A percentile compares a stretch with the other conserved stretches of the same genome.
Evolutionary conservation across 2,113 vertebrate species (phyloP).

Genomic region (Anseranas semipalmata): DNA sequence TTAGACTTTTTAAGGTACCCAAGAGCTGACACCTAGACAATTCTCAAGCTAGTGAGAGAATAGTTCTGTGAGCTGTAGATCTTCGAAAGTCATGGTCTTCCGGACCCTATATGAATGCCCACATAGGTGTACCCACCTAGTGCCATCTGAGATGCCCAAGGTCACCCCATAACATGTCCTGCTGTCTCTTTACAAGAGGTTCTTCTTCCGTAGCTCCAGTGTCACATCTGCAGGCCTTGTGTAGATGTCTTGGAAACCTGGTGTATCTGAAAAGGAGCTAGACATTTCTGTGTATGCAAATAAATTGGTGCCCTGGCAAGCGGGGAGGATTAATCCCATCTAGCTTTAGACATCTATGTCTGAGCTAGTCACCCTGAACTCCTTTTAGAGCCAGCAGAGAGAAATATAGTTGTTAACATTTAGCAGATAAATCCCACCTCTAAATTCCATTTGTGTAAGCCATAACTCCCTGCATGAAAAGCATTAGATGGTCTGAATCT

Average conservation of each 20-base stretch:
- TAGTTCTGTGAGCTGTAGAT: neutral
- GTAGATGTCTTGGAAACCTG: neutral
- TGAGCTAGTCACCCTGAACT: neutral
- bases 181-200: neutral
- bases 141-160: neutral
- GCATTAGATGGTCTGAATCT: neutral
- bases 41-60: neutral
- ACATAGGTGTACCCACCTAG: neutral
- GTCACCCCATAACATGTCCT: neutral
- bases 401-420: slow-evolving; percentile 18
- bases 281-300: neutral
- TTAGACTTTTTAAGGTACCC: neutral
- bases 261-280: neutral
- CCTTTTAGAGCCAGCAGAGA: slow-evolving; percentile 20
- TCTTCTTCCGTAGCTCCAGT: neutral
- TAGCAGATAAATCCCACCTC: slow-evolving; percentile 2
- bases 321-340: neutral
- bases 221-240: neutral
- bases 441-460: slow-evolving; percentile 3
- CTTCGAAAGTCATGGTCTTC: neutral
- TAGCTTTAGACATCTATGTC: slow-evolving; percentile 6
- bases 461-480: neutral
- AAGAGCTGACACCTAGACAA: neutral
- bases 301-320: neutral
- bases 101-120: neutral